Evolutionary conservation across 2,797 vertebrate genomes (phyloP).

Genomic region (Pipistrellus pygmaeus): DNA sequence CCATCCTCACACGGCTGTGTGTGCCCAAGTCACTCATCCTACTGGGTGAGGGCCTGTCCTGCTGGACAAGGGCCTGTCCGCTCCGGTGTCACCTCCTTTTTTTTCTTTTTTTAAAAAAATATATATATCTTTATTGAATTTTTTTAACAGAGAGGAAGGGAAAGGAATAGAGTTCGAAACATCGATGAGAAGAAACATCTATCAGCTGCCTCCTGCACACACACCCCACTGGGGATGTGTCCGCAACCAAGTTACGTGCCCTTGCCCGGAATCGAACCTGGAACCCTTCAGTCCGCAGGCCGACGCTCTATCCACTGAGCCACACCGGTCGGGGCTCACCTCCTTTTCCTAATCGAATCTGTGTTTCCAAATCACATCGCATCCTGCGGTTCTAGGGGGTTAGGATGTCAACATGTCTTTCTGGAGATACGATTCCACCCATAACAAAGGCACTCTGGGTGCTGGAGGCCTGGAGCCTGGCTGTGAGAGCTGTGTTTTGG

Average conservation of each 20-base stretch:
- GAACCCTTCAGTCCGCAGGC: too few species aligned
- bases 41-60: not conserved
- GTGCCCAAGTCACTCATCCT: not conserved
- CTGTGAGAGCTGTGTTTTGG: not conserved
- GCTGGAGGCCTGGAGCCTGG: not conserved
- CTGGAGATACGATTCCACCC: not conserved
- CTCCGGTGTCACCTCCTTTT: not conserved
- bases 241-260: too few species aligned
- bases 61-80: too few species aligned
- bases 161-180: too few species aligned
- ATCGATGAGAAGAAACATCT: too few species aligned
- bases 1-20: not conserved
- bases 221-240: too few species aligned
- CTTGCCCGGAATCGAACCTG: too few species aligned
- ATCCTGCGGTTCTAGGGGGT: not conserved
- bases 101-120: too few species aligned
- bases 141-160: too few species aligned
- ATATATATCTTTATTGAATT: too few species aligned
- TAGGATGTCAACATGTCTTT: not conserved
- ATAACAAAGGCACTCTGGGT: not conserved
- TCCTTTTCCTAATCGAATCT: not conserved
- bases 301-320: too few species aligned
- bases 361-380: not conserved
- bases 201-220: too few species aligned
- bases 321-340: not conserved